Conservation (phyloP, 2,113 vertebrate genomes). For the Bucco capensis region DNA sequence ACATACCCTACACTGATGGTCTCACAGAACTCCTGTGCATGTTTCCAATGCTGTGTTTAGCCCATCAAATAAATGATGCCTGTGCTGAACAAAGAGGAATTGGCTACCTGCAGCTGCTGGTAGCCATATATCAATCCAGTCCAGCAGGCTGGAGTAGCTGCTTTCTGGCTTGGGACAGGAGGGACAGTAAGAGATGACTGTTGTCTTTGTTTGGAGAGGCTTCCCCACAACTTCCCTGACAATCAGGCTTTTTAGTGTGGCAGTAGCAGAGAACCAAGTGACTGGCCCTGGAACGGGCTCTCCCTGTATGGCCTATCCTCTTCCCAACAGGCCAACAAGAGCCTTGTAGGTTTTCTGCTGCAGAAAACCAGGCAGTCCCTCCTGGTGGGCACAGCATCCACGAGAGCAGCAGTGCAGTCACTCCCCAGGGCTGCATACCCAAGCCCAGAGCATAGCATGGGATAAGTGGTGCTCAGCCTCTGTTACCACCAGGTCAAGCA, state of each 20-base stretch:
- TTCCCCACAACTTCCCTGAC: not conserved
- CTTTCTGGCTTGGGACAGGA: not conserved
- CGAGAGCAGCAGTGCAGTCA: not conserved
- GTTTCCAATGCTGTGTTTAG: not conserved
- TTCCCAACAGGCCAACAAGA: not conserved
- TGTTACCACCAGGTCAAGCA: not conserved
- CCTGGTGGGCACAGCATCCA: not conserved
- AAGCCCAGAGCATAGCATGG: accelerated
- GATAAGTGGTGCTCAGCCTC: not conserved
- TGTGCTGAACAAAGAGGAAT: not conserved
- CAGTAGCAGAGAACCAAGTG: not conserved
- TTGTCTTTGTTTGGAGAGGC: not conserved
- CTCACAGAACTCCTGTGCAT: accelerated
- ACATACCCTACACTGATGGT: not conserved
- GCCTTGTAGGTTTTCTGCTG: not conserved
- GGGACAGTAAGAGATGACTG: not conserved
- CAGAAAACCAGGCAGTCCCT: not conserved
- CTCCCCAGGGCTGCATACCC: accelerated
- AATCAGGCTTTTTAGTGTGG: not conserved
- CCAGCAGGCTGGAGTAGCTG: not conserved
- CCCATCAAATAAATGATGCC: not conserved
- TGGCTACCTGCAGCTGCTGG: not conserved
- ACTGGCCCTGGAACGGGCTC: not conserved
- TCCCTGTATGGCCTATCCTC: not conserved
- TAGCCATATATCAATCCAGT: not conserved